Percentiles rank a stretch among this genome's conserved stretches.
Conservation (phyloP, 2,113 vertebrate genomes). For the Empidonax traillii region DNA sequence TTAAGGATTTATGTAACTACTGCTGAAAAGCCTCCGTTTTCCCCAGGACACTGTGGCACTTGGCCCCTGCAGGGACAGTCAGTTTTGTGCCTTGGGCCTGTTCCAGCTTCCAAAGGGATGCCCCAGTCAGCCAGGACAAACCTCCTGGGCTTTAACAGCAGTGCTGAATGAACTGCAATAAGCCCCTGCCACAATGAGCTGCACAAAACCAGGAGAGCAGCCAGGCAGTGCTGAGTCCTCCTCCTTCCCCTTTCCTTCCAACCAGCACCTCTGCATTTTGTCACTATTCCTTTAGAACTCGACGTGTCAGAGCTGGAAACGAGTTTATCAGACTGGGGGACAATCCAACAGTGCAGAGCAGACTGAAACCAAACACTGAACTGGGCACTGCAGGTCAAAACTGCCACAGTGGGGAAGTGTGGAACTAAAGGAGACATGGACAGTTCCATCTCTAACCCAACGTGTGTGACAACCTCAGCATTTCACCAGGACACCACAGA, state of each 20-base stretch:
- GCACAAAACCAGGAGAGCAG: not conserved
- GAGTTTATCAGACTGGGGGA: not conserved
- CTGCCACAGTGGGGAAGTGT: not conserved
- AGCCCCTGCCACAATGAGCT: not conserved
- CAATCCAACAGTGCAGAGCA: not conserved
- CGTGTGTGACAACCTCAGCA: not conserved
- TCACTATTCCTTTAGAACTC: not conserved
- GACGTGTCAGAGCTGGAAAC: not conserved
- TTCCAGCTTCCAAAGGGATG: not conserved
- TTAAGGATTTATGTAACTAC: not conserved
- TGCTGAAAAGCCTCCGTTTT: not conserved
- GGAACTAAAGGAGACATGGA: not conserved
- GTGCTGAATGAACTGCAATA: conserved; percentile 54
- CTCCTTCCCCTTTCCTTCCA: not conserved
- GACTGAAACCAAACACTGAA: not conserved
- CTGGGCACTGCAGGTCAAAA: conserved; percentile 3
- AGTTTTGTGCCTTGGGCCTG: not conserved
- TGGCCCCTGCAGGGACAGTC: not conserved
- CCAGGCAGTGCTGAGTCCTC: not conserved
- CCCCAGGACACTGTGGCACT: not conserved
- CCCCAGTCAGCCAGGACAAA: not conserved
- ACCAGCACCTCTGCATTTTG: not conserved
- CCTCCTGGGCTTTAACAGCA: not conserved
- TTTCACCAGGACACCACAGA: not conserved
- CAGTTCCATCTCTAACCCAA: not conserved